Percentiles rank a stretch among this genome's conserved stretches.
Conservation (phyloP, 2,888 invertebrate genomes). For the Cantharis rufa region DNA sequence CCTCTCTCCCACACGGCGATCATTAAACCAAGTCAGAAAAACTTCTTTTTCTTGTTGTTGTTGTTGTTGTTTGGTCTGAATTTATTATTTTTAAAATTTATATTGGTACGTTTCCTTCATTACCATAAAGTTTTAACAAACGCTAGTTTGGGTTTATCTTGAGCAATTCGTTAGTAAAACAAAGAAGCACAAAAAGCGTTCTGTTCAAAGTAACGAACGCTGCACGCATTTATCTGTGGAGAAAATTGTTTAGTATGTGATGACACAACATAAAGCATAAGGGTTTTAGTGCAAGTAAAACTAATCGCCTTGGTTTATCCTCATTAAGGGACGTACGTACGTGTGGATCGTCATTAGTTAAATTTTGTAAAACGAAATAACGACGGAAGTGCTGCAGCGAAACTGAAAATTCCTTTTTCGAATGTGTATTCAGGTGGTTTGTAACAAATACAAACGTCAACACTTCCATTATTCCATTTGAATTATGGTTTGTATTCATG, state of each 20-base stretch:
- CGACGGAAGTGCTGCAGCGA: not conserved
- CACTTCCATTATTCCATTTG: constrained; percentile 35
- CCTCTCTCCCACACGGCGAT: not conserved
- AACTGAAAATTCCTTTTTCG: constrained; percentile 13
- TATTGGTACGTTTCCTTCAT: not conserved
- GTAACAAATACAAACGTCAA: constrained; percentile 33
- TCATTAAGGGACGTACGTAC: not conserved
- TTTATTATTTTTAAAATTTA: not conserved
- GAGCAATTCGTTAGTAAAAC: not conserved
- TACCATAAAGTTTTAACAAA: not conserved
- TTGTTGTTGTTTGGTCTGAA: not conserved
- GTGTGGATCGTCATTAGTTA: not conserved
- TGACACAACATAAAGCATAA: constrained; percentile 3
- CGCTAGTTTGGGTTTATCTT: not conserved
- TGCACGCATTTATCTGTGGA: not conserved
- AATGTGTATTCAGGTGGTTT: constrained; percentile 22
- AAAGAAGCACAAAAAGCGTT: not conserved
- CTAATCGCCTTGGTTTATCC: constrained; percentile 1
- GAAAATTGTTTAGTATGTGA: not conserved
- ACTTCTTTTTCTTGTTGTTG: not conserved
- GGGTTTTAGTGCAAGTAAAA: not conserved
- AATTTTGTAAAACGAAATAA: not conserved
- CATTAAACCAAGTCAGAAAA: not conserved
- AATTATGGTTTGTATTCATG: constrained; percentile 32
- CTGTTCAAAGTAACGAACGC: not conserved